Evolutionary conservation across 2,888 invertebrate species (phyloP).

Genomic region (Drosophila lacicola): DNA sequence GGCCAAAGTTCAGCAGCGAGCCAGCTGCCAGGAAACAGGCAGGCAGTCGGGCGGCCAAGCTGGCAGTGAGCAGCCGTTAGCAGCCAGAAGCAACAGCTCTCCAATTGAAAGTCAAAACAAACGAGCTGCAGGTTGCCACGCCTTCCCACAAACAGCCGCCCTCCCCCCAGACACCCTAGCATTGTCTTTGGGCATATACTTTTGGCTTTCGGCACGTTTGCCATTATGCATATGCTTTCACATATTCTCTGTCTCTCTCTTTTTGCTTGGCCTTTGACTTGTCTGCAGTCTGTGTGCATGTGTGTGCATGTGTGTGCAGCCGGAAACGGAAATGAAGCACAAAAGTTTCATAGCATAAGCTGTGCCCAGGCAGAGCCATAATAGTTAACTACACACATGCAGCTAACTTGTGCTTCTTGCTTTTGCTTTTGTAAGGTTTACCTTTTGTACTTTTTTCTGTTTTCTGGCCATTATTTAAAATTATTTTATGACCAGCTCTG

Average conservation of each 20-base stretch:
- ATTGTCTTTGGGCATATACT: conserved; percentile 71
- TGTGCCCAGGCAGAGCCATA: conserved; percentile 50
- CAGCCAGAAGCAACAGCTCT: conserved; percentile 64
- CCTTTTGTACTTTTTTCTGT: conserved; percentile 4
- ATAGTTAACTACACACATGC: conserved; percentile 66
- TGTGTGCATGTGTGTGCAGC: conserved; percentile 45
- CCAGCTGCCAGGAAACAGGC: conserved; percentile 21
- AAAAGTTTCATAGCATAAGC: conserved; percentile 71
- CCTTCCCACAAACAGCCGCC: conserved; percentile 7
- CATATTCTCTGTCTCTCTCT: conserved; percentile 25
- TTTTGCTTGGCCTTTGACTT: conserved; percentile 41
- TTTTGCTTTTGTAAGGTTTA: conserved; percentile 8
- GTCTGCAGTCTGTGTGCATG: conserved; percentile 30
- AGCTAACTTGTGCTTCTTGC: conserved; percentile 11
- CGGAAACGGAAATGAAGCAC: conserved; percentile 79
- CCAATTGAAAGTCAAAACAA: conserved; percentile 77
- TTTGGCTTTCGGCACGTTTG: conserved; percentile 75
- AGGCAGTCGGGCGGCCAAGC: conserved; percentile 9
- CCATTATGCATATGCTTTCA: conserved; percentile 71
- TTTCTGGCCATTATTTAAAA: conserved; percentile 60
- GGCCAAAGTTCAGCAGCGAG: conserved; percentile 50
- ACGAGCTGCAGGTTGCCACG: conserved; percentile 58
- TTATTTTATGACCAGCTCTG: conserved; percentile 68
- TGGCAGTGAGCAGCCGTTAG: conserved; percentile 26
- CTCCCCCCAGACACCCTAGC: conserved; percentile 2